Evolutionary conservation across 2,113 vertebrate species (phyloP), one percentile per base, ranked within the genome.

Genomic region (Thomomys bottae): DNA sequence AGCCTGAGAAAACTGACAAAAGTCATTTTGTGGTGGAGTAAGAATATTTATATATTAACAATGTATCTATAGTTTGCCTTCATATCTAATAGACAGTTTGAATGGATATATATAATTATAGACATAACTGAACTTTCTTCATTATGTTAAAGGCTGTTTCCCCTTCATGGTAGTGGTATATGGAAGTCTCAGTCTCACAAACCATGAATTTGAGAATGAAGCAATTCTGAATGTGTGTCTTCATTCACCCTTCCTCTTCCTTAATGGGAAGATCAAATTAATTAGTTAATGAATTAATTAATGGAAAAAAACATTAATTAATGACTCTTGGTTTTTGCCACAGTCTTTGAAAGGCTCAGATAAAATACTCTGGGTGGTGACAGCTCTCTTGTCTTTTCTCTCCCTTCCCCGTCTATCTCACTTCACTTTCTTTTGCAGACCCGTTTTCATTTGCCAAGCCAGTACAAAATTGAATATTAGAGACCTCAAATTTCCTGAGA

Each of bases 401-500:
- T 12, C 14, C 6, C 32, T 34, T n/a, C 12, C 10, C 6, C 18
- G 28, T 4, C 14, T n/a, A 0, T 54, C n/a, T 82, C 28, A 36
- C 72, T 92, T 40, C 15, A 83, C 26, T 30, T 84, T 82, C 93
- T 94, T 68, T 36, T 54, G 49, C 14, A 54, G 49, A 54, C 49
- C 49, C 18, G 17, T 54, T 54, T 54, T 15, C 17, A 54, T 54
- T 54, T 54, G 14, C 40, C 32, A 0, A 2, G 32, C 18, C 38
- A 93, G 79, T 49, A 45, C 94, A 26, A 23, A 49, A 67, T 15
- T 30, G 32, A 64, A 61, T 89, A 38, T n/a, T 93, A 91, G 6
- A 6, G 28, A 91, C 73, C 81, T 77, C 59, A 94, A 72, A 91
- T 49, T 91, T 84, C 64, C 71, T 78, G 59, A 91, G 24, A 88